phyloP scores from a whole-genome alignment of 2,797 vertebrate species.

The Oceanodroma leucorhoa region DNA sequence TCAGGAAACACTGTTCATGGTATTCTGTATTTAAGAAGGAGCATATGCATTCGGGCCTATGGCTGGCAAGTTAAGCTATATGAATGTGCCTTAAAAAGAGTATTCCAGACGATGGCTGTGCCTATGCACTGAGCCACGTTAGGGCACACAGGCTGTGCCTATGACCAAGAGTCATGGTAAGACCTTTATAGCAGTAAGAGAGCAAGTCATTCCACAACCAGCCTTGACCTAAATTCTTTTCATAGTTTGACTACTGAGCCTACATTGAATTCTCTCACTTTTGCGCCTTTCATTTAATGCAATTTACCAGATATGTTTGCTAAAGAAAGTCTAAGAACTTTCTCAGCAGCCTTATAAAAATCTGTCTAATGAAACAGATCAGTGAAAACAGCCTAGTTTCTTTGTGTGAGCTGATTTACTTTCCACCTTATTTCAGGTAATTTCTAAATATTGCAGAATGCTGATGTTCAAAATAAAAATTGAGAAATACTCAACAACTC shows the following conservation, averaged over 20 bases:
- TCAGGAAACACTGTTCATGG: not conserved
- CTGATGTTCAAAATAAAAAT: conserved; percentile 6
- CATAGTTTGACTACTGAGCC: not conserved
- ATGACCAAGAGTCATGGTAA: not conserved
- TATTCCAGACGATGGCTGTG: not conserved
- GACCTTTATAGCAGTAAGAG: not conserved
- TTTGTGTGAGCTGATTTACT: not conserved
- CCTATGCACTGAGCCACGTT: not conserved
- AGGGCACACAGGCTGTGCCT: not conserved
- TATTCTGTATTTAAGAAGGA: not conserved
- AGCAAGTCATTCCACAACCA: not conserved
- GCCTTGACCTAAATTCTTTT: not conserved
- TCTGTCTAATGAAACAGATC: not conserved
- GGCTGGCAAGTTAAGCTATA: not conserved
- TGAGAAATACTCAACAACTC: not conserved
- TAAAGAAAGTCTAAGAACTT: not conserved
- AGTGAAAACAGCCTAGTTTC: not conserved
- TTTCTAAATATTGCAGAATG: not conserved
- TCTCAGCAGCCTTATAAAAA: not conserved
- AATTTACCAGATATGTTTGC: not conserved
- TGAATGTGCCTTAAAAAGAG: not conserved
- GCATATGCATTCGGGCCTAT: not conserved
- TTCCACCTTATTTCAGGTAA: not conserved
- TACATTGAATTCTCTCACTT: not conserved
- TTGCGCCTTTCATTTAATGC: not conserved